Base-by-base conservation (phyloP, 1,140 invertebrate genomes). In the Helicoverpa zea region DNA sequence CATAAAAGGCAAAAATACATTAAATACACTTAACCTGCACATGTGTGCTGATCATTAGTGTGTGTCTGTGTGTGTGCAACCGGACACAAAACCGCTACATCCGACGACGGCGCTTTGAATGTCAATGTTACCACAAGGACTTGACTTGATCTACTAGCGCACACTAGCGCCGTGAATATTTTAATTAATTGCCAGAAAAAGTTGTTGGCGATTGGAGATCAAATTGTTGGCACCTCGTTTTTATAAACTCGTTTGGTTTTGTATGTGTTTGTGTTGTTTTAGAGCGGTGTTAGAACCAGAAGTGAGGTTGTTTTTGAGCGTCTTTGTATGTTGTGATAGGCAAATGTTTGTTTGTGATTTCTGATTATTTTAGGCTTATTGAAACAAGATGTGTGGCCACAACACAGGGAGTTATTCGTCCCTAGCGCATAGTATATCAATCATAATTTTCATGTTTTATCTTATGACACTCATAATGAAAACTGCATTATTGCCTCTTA, bases 1-100 rank as follows among this genome's bases (percentile, higher is more conserved):
- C 16, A 29, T 54, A 72, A 30, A 72, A 30, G 68, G 68, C 49
- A 54, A 52, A 72, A 72, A 72, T 54, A 72, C 18, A 72, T 54
- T 14, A 54, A 30, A 68, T 13, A 10, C 35, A 66, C 43, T 49
- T 10, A 7, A n/a, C 68, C 5, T 23, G n/a, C 29, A 49, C 14
- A 11, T 16, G 12, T 74, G 12, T 49, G 30, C 10, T 49, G 35
- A 47, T 47, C 14, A 35, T 56, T 7, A 29, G 18, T 16, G 1
- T 16, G 1, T 16, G 23, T 56, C 16, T 74, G 56, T 59, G 56
- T 75, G 43, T 75, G 73, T 75, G 52, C 51, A 79, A 72, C 77
- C 77, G 77, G 77, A 79, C 56, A 72, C 54, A 59, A 68, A 12
- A 72, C 77, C 77, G 77, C 66, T 79, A 79, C 56, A 59, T 79